Evolutionary conservation across 2,888 invertebrate species (phyloP).

Genomic region (Ophioninae sp.): DNA sequence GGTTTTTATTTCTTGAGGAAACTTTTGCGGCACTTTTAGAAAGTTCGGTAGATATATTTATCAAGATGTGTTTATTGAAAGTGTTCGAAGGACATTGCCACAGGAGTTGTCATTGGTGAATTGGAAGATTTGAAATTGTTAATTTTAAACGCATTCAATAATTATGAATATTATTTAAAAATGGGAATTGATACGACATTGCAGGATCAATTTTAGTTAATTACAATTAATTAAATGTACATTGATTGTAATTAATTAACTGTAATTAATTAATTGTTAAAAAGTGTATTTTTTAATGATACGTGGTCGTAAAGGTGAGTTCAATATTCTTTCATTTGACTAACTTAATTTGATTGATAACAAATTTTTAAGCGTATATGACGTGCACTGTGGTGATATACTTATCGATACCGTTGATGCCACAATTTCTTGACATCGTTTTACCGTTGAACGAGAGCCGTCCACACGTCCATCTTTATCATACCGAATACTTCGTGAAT

Average conservation of each 20-base stretch:
- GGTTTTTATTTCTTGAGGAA: neutral
- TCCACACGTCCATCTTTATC: slow-evolving; percentile 24
- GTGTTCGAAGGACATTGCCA: too few relatives aligned
- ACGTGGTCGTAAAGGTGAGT: too few relatives aligned
- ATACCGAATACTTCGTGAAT: slow-evolving; percentile 34
- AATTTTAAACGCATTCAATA: too few relatives aligned
- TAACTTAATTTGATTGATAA: neutral
- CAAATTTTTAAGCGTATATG: neutral
- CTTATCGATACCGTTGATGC: slow-evolving; percentile 23
- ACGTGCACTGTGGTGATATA: slow-evolving; percentile 8
- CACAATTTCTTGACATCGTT: slow-evolving; percentile 30
- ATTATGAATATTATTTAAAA: neutral
- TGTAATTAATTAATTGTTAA: too few relatives aligned
- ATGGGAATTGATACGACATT: neutral
- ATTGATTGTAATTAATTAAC: too few relatives aligned
- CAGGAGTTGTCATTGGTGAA: too few relatives aligned
- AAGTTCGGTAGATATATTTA: neutral
- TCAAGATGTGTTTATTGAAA: too few relatives aligned
- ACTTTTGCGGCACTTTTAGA: neutral
- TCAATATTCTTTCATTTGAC: neutral
- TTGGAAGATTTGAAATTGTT: too few relatives aligned
- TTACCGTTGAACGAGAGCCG: slow-evolving; percentile 39
- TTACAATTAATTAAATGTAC: too few relatives aligned
- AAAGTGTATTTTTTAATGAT: too few relatives aligned
- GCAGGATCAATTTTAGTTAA: too few relatives aligned